Base-by-base conservation (phyloP, 2,888 invertebrate genomes). In the Amphipoea oculea region DNA sequence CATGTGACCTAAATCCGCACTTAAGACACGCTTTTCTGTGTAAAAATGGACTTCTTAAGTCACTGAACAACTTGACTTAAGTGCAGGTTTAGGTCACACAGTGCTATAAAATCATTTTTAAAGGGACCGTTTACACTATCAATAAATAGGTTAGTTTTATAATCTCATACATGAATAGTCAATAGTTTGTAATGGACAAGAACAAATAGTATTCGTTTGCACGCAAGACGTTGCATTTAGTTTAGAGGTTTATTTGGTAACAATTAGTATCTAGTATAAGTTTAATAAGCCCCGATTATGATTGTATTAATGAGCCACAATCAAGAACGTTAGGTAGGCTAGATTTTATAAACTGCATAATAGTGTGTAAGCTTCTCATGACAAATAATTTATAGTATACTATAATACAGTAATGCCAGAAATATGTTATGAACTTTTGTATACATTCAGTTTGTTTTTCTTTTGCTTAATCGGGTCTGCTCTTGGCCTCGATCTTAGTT, bases 151-250 rank as follows among this genome's bases (percentile, higher is more conserved):
- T 60, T 69, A 73, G 51, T 63, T 69, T 73, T 73, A 23, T 81
- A 85, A 63, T 81, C 60, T 72, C 83, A 62, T 83, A 78, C 67
- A 65, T 73, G n/a, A 83, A 63, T 78, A 81, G 67, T 83, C 74
- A 84, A 73, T 83, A 75, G 82, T 75, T 72, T 78, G 40, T 81
- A 78, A 81, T 72, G 67, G 48, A 73, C 73, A 81, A 69, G 77
- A 86, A 86, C 78, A 79, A 79, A 72, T 76, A 81, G 77, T 78
- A 81, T 85, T 81, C 11, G 45, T 74, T 78, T 76, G 72, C 69
- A 70, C 51, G 73, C 57, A 78, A 81, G 69, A 63, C 60, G 36
- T 88, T 71, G 83, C 79, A 83, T 83, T 87, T 81, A 85, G 40
- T 76, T 75, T 60, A 63, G 77, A 79, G 73, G 79, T 70, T 81